phyloP scores from a whole-genome alignment of 1,140 invertebrate species.

The Heliconius hewitsoni region DNA sequence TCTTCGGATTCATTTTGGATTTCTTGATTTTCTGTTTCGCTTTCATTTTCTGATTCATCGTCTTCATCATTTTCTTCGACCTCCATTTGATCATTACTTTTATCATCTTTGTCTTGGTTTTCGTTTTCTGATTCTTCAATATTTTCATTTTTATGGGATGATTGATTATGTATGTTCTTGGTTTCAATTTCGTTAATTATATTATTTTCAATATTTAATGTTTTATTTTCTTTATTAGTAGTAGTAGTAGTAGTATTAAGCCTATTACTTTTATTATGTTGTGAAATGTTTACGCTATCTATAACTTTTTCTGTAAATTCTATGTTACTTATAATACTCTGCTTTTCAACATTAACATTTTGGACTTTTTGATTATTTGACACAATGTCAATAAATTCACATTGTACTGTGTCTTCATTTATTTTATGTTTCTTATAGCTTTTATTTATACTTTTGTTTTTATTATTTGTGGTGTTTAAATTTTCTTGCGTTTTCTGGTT shows the following conservation, averaged over 20 bases:
- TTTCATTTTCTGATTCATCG: conserved; percentile 24
- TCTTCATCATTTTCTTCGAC: conserved; percentile 19
- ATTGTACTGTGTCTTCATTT: conserved; percentile 20
- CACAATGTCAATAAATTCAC: neutral
- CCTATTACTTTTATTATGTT: neutral
- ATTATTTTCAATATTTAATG: neutral
- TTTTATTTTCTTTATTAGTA: neutral
- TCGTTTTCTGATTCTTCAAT: conserved; percentile 11
- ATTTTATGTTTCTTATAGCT: neutral
- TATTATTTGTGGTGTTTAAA: conserved; percentile 5
- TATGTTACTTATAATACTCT: neutral
- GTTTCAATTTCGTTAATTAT: neutral
- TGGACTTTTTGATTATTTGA: neutral
- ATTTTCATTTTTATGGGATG: conserved; percentile 23
- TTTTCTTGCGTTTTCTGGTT: neutral
- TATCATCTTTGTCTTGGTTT: conserved; percentile 18
- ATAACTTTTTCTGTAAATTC: neutral
- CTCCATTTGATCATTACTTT: conserved; percentile 6
- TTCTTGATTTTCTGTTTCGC: conserved; percentile 13
- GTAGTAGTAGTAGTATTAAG: neutral
- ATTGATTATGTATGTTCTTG: neutral
- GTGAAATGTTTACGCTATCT: neutral
- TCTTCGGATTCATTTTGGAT: conserved; percentile 26
- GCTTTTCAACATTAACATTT: conserved; percentile 2
- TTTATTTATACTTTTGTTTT: conserved; percentile 19